Percentiles rank a stretch among this genome's conserved stretches.
Conservation (phyloP, 2,888 invertebrate genomes). For the Physocephala rufipes region DNA sequence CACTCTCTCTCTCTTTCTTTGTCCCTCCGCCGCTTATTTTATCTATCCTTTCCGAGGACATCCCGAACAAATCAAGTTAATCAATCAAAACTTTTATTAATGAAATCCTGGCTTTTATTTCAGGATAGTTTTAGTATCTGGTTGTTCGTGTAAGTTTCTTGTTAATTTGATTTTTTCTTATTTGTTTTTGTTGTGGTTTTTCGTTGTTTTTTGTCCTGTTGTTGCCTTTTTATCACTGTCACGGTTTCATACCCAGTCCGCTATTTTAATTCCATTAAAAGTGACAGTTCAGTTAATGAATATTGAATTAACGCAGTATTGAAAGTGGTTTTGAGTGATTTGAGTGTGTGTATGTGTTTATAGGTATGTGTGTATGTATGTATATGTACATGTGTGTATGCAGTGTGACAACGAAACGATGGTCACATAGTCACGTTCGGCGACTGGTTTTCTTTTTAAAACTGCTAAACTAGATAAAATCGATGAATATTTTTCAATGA, state of each 20-base stretch:
- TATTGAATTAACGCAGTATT: not conserved
- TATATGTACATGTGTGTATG: too few species aligned
- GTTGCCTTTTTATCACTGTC: constrained; percentile 19
- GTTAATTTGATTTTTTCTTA: not conserved
- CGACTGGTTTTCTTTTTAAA: too few species aligned
- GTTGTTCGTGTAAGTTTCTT: not conserved
- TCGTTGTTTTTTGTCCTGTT: not conserved
- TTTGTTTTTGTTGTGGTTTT: constrained; percentile 1
- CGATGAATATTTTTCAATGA: too few species aligned
- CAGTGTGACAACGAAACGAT: too few species aligned
- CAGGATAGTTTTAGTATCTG: not conserved
- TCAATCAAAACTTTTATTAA: not conserved
- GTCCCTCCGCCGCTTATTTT: too few species aligned
- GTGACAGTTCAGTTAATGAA: constrained; percentile 14
- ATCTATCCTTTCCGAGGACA: not conserved
- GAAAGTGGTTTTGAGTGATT: not conserved
- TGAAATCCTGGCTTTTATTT: not conserved
- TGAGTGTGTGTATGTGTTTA: not conserved
- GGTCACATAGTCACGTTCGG: too few species aligned
- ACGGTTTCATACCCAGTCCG: not conserved
- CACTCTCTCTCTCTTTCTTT: not conserved
- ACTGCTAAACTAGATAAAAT: too few species aligned
- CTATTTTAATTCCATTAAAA: constrained; percentile 30
- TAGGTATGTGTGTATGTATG: not conserved
- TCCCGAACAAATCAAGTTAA: too few species aligned